Base-by-base conservation (phyloP, 2,888 invertebrate species). In the Caenorhabditis virilis region DNA sequence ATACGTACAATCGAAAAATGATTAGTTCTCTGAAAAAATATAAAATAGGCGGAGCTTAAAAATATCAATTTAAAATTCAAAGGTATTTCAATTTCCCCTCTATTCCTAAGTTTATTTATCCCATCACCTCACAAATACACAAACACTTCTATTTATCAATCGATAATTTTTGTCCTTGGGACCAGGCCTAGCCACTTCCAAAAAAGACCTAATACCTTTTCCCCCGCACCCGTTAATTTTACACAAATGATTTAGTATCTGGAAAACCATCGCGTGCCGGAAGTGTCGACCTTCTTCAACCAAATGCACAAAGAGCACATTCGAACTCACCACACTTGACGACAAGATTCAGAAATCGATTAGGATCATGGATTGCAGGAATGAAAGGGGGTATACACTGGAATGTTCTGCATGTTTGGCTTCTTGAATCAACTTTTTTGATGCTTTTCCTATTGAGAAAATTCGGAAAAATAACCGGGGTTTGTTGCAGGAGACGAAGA, bases 341-440 rank as follows among this genome's bases (percentile, higher is more conserved):
- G 52, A 60, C 43, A 18, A 70, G 68, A 15, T 74, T 77, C 69
- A 61, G 75, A 13, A 68, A 74, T 45, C 64, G 78, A 9, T 63
- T 78, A 22, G 69, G 73, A 30, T 76, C 77, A 26, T 78, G 78
- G 78, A 71, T 78, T 30, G 67, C 76, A 35, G 74, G 76, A 67
- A 71, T 72, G 71, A 66, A 69, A 72, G 67, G 67, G 59, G 69
- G 58, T 61, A 57, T 30, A 45, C 45, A 30, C 7, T 26, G 25
- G 20, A 7, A 41, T 47, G 22, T 33, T 18, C 6, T 18, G 35
- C 6, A 5, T 47, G 35, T 20, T 23, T 42, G 42, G 13, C 13
- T 42, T 2, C 2, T 42, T 42, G 42, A 22, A 47, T 22, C 6
- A 43, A 43, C 33, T 45, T 45, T 55, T 47, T 38, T 26, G 4